These are phyloP conservation scores for Campaea margaritaria DNA, from an alignment of 2,888 invertebrate genomes.

Conservation along the genomic window DNA sequence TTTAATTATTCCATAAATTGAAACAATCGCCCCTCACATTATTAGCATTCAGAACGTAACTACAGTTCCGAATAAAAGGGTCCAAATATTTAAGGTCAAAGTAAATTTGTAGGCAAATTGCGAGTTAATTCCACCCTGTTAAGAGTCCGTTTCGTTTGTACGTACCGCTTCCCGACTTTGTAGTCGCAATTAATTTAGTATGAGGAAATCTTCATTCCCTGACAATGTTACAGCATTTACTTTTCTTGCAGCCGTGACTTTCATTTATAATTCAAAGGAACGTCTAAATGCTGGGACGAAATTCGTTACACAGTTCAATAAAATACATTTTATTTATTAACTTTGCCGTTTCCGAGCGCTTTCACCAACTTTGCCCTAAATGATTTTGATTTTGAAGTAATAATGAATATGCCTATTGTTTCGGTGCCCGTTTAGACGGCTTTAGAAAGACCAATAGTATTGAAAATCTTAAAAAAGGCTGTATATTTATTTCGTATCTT, in stretches of 20 bases:
- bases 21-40: slow-evolving; percentile 74
- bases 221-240: slow-evolving; percentile 74
- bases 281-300: slow-evolving; percentile 43
- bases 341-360: slow-evolving; percentile 23
- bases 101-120: slow-evolving; percentile 71
- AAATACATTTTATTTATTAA: slow-evolving; percentile 43
- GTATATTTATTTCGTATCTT: neutral
- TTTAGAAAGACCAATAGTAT: neutral
- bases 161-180: slow-evolving; percentile 50
- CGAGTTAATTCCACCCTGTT: slow-evolving; percentile 70
- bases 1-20: slow-evolving; percentile 82
- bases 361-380: slow-evolving; percentile 14
- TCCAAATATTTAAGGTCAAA: slow-evolving; percentile 78
- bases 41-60: slow-evolving; percentile 80
- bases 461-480: neutral
- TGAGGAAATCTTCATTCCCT: slow-evolving; percentile 77
- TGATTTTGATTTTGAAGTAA: slow-evolving; percentile 20
- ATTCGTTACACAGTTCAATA: slow-evolving; percentile 29
- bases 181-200: slow-evolving; percentile 78
- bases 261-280: slow-evolving; percentile 62
- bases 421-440: neutral
- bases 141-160: slow-evolving; percentile 72
- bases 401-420: slow-evolving; percentile 15
- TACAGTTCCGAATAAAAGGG: slow-evolving; percentile 76
- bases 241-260: slow-evolving; percentile 61